Percentiles rank a stretch among this genome's conserved stretches.
phyloP scores from a whole-genome alignment of 92 coral and sea anemone genomes.

The Epizoanthus stellaris region DNA sequence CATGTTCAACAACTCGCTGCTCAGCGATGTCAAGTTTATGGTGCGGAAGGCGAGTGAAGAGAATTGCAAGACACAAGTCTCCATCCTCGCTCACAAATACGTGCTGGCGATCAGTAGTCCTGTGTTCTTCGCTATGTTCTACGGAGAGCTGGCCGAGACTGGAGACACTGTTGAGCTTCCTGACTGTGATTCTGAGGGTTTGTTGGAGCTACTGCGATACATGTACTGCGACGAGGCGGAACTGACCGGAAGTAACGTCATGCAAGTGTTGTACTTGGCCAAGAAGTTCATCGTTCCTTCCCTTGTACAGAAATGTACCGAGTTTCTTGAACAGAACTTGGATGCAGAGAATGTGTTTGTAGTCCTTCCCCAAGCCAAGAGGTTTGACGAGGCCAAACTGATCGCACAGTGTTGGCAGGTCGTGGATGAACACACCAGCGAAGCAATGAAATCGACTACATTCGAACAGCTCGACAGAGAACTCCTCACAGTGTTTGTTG shows the following conservation, averaged over 20 bases:
- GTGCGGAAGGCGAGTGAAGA: not conserved
- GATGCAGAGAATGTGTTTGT: not conserved
- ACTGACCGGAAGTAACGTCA: too few relatives aligned
- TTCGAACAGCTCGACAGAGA: not conserved
- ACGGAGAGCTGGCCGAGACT: too few relatives aligned
- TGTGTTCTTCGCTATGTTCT: too few relatives aligned
- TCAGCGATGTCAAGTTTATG: not conserved
- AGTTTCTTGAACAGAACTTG: not conserved
- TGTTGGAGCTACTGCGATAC: too few relatives aligned
- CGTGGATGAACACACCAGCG: not conserved
- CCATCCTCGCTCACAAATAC: not conserved
- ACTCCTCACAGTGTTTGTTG: not conserved
- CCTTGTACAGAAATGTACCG: not conserved
- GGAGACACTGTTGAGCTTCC: too few relatives aligned
- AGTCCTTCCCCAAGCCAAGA: not conserved
- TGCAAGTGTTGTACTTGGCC: too few relatives aligned
- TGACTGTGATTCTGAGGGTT: too few relatives aligned
- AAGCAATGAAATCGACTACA: not conserved
- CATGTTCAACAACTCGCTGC: not conserved
- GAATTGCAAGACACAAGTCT: too few relatives aligned
- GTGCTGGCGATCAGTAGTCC: not conserved
- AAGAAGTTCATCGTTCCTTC: too few relatives aligned
- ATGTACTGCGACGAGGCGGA: too few relatives aligned
- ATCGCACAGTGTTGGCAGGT: not conserved
- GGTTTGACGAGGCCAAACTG: not conserved